Base-by-base conservation (phyloP, 2,113 vertebrate species). In the Thryonomys swinderianus region DNA sequence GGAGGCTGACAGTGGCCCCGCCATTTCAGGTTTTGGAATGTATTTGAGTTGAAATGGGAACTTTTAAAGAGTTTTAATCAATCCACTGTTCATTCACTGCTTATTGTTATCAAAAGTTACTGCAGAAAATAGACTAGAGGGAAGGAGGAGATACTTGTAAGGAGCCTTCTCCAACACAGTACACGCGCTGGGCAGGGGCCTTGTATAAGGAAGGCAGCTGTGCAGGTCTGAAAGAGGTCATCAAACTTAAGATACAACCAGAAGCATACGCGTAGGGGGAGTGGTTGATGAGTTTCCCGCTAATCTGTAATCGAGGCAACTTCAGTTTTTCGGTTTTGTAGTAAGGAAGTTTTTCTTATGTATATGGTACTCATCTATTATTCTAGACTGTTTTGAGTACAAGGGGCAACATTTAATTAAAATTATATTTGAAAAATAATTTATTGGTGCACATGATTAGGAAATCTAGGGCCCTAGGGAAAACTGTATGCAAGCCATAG, bases 351-450 rank as follows among this genome's bases (percentile, higher is more conserved):
- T 92, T 79, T 95, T 66, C 34, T 25, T 88, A 55, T 18, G 23
- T 55, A 16, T 13, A 7, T 37, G 21, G 62, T 59, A 64, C 30
- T 51, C 48, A 21, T 16, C 13, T 34, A 42, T 62, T 80, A 71
- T 53, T 87, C n/a, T 4, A 85, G n/a, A 34, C 27, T 74, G 0
- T 80, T 96, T 91, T 76, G 71, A 62, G 11, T 30, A 0, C 6
- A 96, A 67, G 67, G 88, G 57, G 85, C 57, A 78, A 23, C 81
- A n/a, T 81, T 42, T 45, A 86, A 73, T 76, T 61, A 71, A 32
- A 93, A 93, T 93, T 88, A 57, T 11, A 88, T 85, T 80, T 74
- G 42, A 66, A 48, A 79, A 85, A 55, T 4, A 91, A 87, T 61
- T 11, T 85, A 67, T 74, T 62, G 32, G 11, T 0, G 76, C 20